Evolutionary conservation across 2,113 vertebrate genomes (phyloP), one percentile per base, ranked within the genome.

Genomic region (Tichodroma muraria): DNA sequence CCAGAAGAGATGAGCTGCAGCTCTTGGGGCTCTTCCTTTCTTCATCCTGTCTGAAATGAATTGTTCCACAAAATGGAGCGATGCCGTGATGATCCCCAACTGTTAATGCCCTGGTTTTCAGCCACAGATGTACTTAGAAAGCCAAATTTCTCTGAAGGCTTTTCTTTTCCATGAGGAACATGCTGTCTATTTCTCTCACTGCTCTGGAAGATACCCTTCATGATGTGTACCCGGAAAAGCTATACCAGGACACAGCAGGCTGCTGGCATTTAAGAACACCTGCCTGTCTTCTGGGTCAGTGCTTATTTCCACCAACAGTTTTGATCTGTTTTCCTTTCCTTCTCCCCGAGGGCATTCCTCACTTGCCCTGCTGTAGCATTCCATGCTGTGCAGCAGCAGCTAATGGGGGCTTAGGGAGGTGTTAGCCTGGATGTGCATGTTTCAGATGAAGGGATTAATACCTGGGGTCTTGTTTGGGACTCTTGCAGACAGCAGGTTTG

Each of bases 391-490:
- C 73, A 65, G 73, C 40, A 84, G 38, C 77, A 92, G 80, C 79
- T 85, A 92, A 87, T 31, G 60, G 49, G 38, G 89, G 61, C 57
- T 96, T 95, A 89, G 72, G 0, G 5, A 94, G 69, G 95, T 45
- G 78, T 92, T 93, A 82, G 77, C 57, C 31, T 49, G 73, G 57
- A 65, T 69, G 27, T 57, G 14, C 1, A 0, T 80, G 63, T 45
- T 81, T 75, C 57, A 68, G 61, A 79, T 18, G 65, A 71, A 60
- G 28, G 65, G 83, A 93, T 97, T 94, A 97, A 53, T 81, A 87
- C 22, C 65, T 79, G 30, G 11, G 50, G 37, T 31, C 13, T 93
- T 53, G 14, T 69, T 0, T 77, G 69, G 61, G 49, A 31, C 49
- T 76, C 84, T 53, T 92, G 57, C 44, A 85, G 57, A 13, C 23